Conservation (phyloP, 2,113 vertebrate species). For the Pteronura brasiliensis region DNA sequence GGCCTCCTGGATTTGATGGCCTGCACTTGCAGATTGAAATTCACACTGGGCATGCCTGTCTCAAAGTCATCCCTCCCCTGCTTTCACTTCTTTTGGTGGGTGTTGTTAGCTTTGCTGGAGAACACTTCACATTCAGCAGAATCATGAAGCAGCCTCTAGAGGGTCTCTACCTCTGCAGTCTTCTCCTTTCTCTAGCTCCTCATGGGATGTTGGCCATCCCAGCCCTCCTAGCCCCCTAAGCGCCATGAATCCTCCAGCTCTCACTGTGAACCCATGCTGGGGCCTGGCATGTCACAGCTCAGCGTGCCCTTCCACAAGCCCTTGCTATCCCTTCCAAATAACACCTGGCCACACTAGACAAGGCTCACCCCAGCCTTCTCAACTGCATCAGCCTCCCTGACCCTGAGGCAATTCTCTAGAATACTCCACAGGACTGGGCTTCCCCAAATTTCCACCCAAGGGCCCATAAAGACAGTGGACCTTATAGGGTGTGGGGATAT, state of each 20-base stretch:
- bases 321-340: not conserved
- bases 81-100: not conserved
- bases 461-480: not conserved
- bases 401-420: not conserved
- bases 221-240: not conserved
- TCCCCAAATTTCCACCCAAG: not conserved
- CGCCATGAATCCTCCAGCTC: accelerated
- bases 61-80: not conserved
- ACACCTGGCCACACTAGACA: not conserved
- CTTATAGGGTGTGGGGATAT: not conserved
- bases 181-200: not conserved
- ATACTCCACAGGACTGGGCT: not conserved
- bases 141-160: no score
- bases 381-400: not conserved
- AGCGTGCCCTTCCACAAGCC: no score
- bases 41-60: accelerated
- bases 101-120: not conserved
- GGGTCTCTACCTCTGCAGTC: accelerated
- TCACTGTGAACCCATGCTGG: accelerated
- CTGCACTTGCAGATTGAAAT: not conserved
- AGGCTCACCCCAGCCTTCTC: not conserved
- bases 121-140: not conserved
- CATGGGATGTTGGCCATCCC: accelerated
- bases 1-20: not conserved
- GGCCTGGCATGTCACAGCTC: not conserved